phyloP scores from a whole-genome alignment of 1,140 invertebrate genomes.

The Drosophila triauraria region DNA sequence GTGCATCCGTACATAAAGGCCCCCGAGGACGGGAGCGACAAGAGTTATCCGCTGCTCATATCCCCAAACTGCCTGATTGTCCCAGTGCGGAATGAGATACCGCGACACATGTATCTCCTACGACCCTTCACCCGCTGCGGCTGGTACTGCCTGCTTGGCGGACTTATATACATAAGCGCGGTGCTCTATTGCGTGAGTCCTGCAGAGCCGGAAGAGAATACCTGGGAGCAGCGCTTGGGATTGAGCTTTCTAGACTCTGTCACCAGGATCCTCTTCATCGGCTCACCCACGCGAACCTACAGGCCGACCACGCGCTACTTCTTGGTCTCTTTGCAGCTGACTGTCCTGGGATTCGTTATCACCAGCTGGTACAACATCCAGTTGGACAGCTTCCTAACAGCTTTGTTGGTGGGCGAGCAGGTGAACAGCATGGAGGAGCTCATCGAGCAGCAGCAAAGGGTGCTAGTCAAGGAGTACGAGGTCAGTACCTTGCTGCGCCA shows the following conservation, averaged over 20 bases:
- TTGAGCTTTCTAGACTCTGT: slow-evolving; percentile 50
- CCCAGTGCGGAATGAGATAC: slow-evolving; percentile 72
- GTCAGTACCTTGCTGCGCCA: slow-evolving; percentile 49
- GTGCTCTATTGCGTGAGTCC: slow-evolving; percentile 42
- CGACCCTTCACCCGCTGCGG: slow-evolving; percentile 50
- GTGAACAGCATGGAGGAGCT: slow-evolving; percentile 70
- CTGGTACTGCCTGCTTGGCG: slow-evolving; percentile 51
- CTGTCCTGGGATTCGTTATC: slow-evolving; percentile 63
- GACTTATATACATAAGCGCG: slow-evolving; percentile 47
- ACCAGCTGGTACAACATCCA: slow-evolving; percentile 71
- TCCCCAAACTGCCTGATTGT: slow-evolving; percentile 68
- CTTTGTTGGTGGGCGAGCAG: slow-evolving; percentile 66
- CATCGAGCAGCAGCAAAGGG: slow-evolving; percentile 56
- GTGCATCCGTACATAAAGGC: slow-evolving; percentile 68
- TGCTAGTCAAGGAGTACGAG: slow-evolving; percentile 71
- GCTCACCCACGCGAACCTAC: slow-evolving; percentile 32
- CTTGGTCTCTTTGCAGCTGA: slow-evolving; percentile 51
- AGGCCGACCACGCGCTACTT: slow-evolving; percentile 47
- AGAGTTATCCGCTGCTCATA: slow-evolving; percentile 67
- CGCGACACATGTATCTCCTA: slow-evolving; percentile 66
- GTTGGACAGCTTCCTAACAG: slow-evolving; percentile 69
- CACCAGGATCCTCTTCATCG: slow-evolving; percentile 50
- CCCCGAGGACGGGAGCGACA: slow-evolving; percentile 45
- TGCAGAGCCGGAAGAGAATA: too few relatives aligned
- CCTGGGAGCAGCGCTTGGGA: slow-evolving; percentile 1